phyloP scores from a whole-genome alignment of 2,888 invertebrate genomes.

The Caenorhabditis zanzibari region DNA sequence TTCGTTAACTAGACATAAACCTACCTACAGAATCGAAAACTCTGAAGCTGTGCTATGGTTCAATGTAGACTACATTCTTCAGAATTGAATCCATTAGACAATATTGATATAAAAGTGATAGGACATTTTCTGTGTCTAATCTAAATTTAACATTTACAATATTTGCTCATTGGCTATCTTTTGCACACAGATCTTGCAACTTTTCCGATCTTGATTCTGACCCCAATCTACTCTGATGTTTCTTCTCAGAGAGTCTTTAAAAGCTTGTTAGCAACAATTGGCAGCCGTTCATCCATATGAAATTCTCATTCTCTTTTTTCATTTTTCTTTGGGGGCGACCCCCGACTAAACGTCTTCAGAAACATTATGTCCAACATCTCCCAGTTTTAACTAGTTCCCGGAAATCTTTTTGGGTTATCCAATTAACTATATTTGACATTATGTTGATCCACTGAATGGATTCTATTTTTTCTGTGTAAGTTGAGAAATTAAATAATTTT shows the following conservation, averaged over 20 bases:
- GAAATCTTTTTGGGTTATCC: not conserved
- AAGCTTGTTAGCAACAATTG: conserved; percentile 59
- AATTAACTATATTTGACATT: not conserved
- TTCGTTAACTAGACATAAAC: too few species aligned
- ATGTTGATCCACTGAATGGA: conserved; percentile 46
- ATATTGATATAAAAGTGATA: conserved; percentile 12
- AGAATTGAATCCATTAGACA: not conserved
- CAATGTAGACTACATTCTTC: too few species aligned
- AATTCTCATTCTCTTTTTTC: conserved; percentile 9
- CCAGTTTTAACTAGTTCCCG: conserved; percentile 3
- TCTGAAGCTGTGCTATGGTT: too few species aligned
- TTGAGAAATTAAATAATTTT: conserved; percentile 10
- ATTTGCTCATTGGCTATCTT: conserved; percentile 36
- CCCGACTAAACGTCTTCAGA: conserved; percentile 14
- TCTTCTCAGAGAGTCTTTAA: not conserved
- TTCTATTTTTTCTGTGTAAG: conserved; percentile 57
- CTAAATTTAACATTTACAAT: conserved; percentile 36
- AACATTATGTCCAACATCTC: conserved; percentile 19
- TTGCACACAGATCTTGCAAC: conserved; percentile 42
- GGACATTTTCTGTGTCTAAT: conserved; percentile 3
- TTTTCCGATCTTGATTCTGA: conserved; percentile 29
- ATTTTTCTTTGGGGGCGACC: conserved; percentile 14
- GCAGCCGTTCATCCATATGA: conserved; percentile 60
- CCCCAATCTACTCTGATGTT: conserved; percentile 21
- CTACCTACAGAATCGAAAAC: too few species aligned